Evolutionary conservation across 2,888 invertebrate species (phyloP).

Genomic region (Ormia ochracea): DNA sequence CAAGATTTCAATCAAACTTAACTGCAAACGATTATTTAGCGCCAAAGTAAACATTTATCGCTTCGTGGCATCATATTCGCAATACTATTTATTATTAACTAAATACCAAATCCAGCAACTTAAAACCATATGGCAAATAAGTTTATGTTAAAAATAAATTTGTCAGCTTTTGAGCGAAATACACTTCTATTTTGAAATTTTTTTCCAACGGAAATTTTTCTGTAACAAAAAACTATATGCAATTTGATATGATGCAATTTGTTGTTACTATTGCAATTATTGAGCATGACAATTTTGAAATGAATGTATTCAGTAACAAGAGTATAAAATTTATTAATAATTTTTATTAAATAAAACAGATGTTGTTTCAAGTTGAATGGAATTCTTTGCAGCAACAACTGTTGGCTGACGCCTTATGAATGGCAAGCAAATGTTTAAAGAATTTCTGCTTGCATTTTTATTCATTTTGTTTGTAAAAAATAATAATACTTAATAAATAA

Average conservation of each 20-base stretch:
- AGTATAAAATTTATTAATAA: slow-evolving; percentile 8
- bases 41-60: slow-evolving; percentile 6
- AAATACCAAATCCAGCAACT: neutral
- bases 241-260: slow-evolving; percentile 53
- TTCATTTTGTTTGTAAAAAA: slow-evolving; percentile 10
- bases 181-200: neutral
- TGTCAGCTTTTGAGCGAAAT: neutral
- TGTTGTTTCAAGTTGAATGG: neutral
- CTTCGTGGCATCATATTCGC: slow-evolving; percentile 14
- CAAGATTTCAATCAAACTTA: slow-evolving; percentile 13
- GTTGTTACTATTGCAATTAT: slow-evolving; percentile 49
- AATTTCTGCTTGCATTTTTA: slow-evolving; percentile 1
- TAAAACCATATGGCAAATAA: slow-evolving; percentile 19
- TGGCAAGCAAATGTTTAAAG: slow-evolving; percentile 31
- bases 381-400: slow-evolving; percentile 18
- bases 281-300: slow-evolving; percentile 5
- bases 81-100: neutral
- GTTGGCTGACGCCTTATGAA: neutral
- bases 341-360: slow-evolving; percentile 39
- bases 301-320: neutral
- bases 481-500: too few species aligned
- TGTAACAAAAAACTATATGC: neutral
- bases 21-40: neutral
- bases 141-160: slow-evolving; percentile 1
- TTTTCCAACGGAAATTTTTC: neutral